These are phyloP conservation scores for Hesperophylax magnus DNA, from an alignment of 1,140 invertebrate species.

Conservation along the genomic window DNA sequence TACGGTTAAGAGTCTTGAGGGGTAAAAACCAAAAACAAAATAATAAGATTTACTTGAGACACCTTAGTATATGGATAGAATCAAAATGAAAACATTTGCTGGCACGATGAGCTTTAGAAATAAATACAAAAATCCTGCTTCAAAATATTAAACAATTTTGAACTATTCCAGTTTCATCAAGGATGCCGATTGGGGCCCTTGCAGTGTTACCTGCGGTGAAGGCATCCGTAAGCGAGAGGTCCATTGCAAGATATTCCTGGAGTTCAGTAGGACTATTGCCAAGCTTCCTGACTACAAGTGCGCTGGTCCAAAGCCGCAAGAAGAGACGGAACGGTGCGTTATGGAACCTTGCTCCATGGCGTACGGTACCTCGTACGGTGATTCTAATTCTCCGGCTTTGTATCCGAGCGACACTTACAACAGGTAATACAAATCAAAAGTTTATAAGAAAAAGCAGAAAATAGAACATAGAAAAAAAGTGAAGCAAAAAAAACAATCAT, in stretches of 20 bases:
- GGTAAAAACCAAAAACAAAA: no score
- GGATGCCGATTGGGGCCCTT: constrained; percentile 86
- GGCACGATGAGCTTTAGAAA: no score
- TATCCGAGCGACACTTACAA: constrained; percentile 51
- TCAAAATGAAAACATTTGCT: no score
- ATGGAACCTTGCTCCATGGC: constrained; percentile 82
- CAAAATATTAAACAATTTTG: no score
- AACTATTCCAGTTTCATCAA: constrained; percentile 70
- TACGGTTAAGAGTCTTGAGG: no score
- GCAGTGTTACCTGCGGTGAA: constrained; percentile 91
- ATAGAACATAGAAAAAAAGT: no score
- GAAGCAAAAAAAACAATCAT: no score
- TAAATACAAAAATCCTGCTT: no score
- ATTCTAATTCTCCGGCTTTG: constrained; percentile 71
- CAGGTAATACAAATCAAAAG: not conserved
- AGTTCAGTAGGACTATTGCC: constrained; percentile 89
- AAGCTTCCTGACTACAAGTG: constrained; percentile 91
- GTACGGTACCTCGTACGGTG: constrained; percentile 74
- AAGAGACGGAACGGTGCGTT: constrained; percentile 84
- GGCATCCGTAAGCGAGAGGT: constrained; percentile 86
- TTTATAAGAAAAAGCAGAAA: no score
- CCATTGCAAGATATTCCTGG: constrained; percentile 93
- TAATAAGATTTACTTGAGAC: no score
- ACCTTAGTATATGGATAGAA: no score
- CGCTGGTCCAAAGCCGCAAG: constrained; percentile 83